Base-by-base conservation (phyloP, 2,113 vertebrate genomes). In the Geococcyx californianus region DNA sequence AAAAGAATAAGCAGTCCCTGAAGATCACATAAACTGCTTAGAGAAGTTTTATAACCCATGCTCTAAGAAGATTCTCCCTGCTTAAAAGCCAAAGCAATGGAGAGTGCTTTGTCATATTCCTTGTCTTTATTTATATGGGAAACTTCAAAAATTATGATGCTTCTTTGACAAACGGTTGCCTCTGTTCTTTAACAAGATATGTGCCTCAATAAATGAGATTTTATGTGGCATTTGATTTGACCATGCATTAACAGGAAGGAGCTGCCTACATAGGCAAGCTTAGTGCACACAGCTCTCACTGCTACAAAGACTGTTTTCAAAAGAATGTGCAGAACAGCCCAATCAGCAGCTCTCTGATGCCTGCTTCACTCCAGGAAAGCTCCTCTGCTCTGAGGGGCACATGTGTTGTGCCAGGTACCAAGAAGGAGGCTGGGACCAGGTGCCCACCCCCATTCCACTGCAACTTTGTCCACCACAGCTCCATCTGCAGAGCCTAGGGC, bases 21-120 rank as follows among this genome's bases (percentile, higher is more conserved):
- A 84, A 91, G 73, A 89, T 62, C 51, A 56, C n/a, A 79, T 77
- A 58, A 84, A 77, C 68, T 77, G 55, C 76, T 60, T n/a, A 13
- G 31, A 36, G 44, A 73, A 84, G 49, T 94, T 95, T 87, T 81
- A 78, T 49, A 87, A 74, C 18, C 14, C 55, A 17, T 84, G 14
- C 81, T 74, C n/a, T 49, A 56, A 64, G 55, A 81, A 91, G 45
- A 77, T 49, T 31, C 26, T 87, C 24, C 40, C 45, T 52, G 26
- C 55, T 66, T 81, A 81, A 94, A 93, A 94, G 49, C 62, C 11
- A 56, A 68, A 84, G 68, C 49, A 66, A 44, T 3, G 5, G 19
- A 73, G 73, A 66, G 26, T 26, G 40, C 67, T 77, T n/a, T 90
- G 76, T 84, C 73, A 44, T 77, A 60, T 10, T 47, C 45, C 26